Evolutionary conservation across 2,797 vertebrate species (phyloP), one percentile per base, ranked within the genome.

Genomic region (Megaceryle alcyon): DNA sequence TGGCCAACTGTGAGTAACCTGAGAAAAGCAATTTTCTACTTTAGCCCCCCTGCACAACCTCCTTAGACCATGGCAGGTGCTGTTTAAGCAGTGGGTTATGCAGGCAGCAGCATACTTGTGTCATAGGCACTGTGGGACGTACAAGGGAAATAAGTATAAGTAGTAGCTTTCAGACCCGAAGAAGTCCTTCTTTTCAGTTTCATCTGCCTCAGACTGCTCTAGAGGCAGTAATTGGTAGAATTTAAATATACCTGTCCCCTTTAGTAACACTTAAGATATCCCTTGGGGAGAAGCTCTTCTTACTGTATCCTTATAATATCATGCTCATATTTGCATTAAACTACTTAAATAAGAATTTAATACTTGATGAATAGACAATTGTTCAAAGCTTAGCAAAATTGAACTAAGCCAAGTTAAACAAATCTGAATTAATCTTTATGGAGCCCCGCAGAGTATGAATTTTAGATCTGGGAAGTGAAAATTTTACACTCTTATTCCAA

Each of bases 41-140:
- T 51, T 37, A 59, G 26, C 8, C 12, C 8, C 26, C 25, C 14
- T 44, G 44, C 17, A 54, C 39, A 81, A 16, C 20, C 11, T 53
- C 4, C 21, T 37, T 5, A 20, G 64, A 35, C 0, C 7, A 26
- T 10, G 19, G 29, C 14, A 57, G 4, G 2, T 61, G 21, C 5
- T 77, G 10, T 39, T 83, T n/a, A 44, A 73, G 37, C 46, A 81
- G 28, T 26, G 43, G 28, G 12, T 19, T 78, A 18, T 23, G 11
- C n/a, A 79, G 65, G 41, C 23, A 60, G 39, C 10, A 68, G 20
- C 17, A 11, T 31, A 11, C 15, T 10, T 19, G 19, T 33, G 37
- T 25, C 25, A 49, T 15, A 49, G 25, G 16, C 7, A 49, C 8
- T 14, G 16, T 22, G 41, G 23, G 12, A n/a, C 43, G 6, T 43